phyloP scores from a whole-genome alignment of 2,797 vertebrate genomes.

The Leptodactylus fallax region DNA sequence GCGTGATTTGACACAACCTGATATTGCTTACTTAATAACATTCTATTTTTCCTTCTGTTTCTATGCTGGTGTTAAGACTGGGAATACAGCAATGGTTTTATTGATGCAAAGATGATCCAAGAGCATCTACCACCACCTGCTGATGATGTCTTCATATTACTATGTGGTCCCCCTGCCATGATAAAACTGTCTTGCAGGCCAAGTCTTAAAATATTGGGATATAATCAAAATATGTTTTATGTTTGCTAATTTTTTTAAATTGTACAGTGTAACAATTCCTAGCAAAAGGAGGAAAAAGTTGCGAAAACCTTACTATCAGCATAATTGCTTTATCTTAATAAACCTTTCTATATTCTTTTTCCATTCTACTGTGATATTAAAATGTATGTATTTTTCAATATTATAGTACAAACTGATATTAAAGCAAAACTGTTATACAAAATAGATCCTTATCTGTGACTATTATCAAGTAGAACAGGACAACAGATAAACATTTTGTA shows the following conservation, averaged over 20 bases:
- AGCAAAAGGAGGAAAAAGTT: too few species aligned
- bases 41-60: background rate
- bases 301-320: too few species aligned
- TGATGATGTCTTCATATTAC: constrained; percentile 70
- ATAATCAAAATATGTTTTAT: constrained; percentile 68
- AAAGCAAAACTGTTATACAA: too few species aligned
- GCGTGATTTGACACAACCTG: background rate
- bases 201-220: constrained; percentile 72
- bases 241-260: constrained; percentile 62
- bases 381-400: too few species aligned
- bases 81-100: constrained; percentile 73
- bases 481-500: too few species aligned
- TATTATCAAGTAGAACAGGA: too few species aligned
- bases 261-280: background rate
- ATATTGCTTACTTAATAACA: background rate
- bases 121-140: constrained; percentile 71
- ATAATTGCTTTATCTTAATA: too few species aligned
- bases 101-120: constrained; percentile 72
- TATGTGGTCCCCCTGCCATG: constrained; percentile 76
- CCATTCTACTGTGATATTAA: too few species aligned
- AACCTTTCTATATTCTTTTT: too few species aligned
- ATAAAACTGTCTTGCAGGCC: constrained; percentile 74
- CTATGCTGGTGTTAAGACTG: constrained; percentile 65
- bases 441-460: too few species aligned
- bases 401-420: too few species aligned